Base-by-base conservation (phyloP, 2,888 invertebrate species). In the Sycophila texana region DNA sequence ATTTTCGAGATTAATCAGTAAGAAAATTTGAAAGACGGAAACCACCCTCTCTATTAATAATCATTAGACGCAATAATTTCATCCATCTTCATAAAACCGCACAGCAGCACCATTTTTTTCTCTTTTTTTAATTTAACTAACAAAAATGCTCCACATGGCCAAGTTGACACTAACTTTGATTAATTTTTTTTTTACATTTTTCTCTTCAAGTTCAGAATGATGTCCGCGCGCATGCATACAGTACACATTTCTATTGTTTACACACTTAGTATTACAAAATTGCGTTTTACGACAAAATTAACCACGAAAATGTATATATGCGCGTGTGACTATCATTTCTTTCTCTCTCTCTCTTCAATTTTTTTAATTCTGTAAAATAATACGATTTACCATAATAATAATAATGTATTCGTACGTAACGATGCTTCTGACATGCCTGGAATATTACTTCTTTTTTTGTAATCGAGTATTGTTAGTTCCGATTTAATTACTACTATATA, bases 91-190 rank as follows among this genome's bases (percentile, higher is more conserved):
- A 87, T 86, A 83, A 74, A 85, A 80, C 74, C 82, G 87, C 88
- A 89, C 88, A 86, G 84, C 83, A 85, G 84, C 85, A 86, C 85
- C 81, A 84, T 86, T 86, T 87, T 75, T 61, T 77, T 58, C 75
- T 61, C 30, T 63, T 63, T 47, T 70, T 78, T 73, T 63, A 77
- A 87, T 85, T 84, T 39, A 85, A 90, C 88, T 90, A 90, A 89
- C 90, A 39, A 86, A 87, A 86, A 89, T 89, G 89, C 89, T 89
- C 89, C 88, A 90, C 89, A 90, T 86, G 88, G 89, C 89, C 89
- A 90, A 89, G 90, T 90, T 89, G 89, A 89, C 88, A 88, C 90
- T 89, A 90, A 90, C 89, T 88, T 81, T 81, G 73, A 79, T 79
- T 79, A 74, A 74, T 79, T 81, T 51, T 30, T 30, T 16, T 74